Evolutionary conservation across 2,113 vertebrate genomes (phyloP), one percentile per base, ranked within the genome.

Genomic region (Vulpes ferrilata): DNA sequence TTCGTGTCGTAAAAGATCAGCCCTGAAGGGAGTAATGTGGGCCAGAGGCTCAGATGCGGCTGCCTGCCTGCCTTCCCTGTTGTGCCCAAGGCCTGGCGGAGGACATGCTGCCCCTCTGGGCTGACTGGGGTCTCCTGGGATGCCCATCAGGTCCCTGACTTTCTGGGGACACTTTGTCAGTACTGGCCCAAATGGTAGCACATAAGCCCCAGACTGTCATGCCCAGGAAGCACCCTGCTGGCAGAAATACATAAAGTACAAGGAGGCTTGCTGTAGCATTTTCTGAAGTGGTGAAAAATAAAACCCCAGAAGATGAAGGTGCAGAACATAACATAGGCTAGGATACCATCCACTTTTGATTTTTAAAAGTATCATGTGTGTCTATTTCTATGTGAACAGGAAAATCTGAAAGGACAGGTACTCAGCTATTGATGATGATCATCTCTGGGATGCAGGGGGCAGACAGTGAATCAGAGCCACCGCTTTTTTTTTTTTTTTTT

Each of bases 1-100:
- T 99, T 99, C 2, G 99, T 99, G 99, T 99, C 99, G 10, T 99
- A 99, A 81, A 99, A 99, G 97, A 99, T 99, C 55, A 99, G 98
- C 30, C 99, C 99, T 99, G 97, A 17, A 87, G 7, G 64, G 95
- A 95, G 11, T 89, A 53, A 92, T 1, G 12, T 48, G 64, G 88
- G 69, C 67, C 7, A 88, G 32, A 51, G 20, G 62, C 25, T 38
- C 32, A 38, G 59, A 30, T 0, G 10, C 43, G 84, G 84, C 22
- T 5, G 30, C 55, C 16, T n/a, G 30, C 23, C 32, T 69, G n/a
- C 53, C 25, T n/a, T 35, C 32, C 11, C 7, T 0, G 81, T 20
- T 51, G 7, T 53, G n/a, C n/a, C 7, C 2, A 3, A 53, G 65
- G 30, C 76, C 62, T 0, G 3, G 17, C 9, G 13, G 67, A 48